Evolutionary conservation across 2,888 invertebrate genomes (phyloP), one percentile per base, ranked within the genome.

Genomic region (Drosophila putrida): DNA sequence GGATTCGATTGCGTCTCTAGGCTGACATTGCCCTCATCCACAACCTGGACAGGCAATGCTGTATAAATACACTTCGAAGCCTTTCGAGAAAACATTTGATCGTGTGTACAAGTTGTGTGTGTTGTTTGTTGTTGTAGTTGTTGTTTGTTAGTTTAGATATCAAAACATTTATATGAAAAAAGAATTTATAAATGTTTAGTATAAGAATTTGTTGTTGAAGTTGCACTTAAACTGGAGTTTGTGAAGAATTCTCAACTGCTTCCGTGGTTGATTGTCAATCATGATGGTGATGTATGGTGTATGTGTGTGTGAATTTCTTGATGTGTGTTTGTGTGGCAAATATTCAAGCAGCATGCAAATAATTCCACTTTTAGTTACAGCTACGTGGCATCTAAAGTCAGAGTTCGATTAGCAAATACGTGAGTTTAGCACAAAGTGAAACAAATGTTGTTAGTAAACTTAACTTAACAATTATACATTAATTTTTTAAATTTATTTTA

Each of bases 361-460:
- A 38, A 36, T 51, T 70, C 38, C 20, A 47, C 15, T 15, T 39
- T 63, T 62, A 71, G 38, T 50, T 64, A 75, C 44, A 64, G 46
- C 65, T 78, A 76, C 57, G 28, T 25, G 35, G 13, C 50, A 33
- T 49, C 49, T 15, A 63, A 49, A 59, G 15, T 20, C 20, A n/a
- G n/a, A n/a, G n/a, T n/a, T n/a, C n/a, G 33, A 44, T 60, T 67
- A 53, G 55, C 64, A 66, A 38, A 64, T 68, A 67, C 51, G 71
- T 66, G 73, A 73, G 61, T 62, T 69, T 51, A 43, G 69, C 64
- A 64, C 51, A 59, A 70, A 71, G 69, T 76, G 90, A 90, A 91
- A 91, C 91, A 91, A 91, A 91, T 91, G 91, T 78, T 90, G 90
- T 91, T 91, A 91, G 91, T 91, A 89, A 88, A 88, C 69, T 61